Evolutionary conservation across 2,113 vertebrate species (phyloP).

Genomic region (Rhinopithecus roxellana): DNA sequence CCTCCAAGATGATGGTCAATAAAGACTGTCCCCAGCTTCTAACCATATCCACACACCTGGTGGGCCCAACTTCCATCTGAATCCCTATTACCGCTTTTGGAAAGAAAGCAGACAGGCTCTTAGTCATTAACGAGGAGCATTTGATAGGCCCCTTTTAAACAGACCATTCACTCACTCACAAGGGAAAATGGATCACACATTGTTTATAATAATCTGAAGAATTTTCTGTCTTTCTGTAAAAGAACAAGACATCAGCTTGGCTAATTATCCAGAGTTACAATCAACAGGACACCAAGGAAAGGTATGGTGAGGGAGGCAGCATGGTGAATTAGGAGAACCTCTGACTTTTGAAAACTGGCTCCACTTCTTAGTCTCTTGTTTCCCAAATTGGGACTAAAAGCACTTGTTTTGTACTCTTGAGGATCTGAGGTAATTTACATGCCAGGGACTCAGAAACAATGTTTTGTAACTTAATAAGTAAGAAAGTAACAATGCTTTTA

Average conservation of each 20-base stretch:
- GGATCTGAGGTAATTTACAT: not conserved
- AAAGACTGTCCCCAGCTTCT: not conserved
- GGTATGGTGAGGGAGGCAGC: not conserved
- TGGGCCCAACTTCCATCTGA: not conserved
- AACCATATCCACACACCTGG: not conserved
- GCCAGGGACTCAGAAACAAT: not conserved
- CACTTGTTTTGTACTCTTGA: not conserved
- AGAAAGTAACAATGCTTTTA: not conserved
- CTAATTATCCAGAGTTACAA: not conserved
- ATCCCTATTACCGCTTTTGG: not conserved
- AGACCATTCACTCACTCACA: not conserved
- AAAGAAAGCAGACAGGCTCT: not conserved
- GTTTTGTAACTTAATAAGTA: not conserved
- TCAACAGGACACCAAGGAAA: not conserved
- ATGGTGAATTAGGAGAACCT: not conserved
- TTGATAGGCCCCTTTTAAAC: not conserved
- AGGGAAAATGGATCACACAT: not conserved
- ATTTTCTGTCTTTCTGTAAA: not conserved
- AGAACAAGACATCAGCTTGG: not conserved
- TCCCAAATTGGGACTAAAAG: not conserved
- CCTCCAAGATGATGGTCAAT: not conserved
- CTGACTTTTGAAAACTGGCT: not conserved
- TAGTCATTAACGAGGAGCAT: not conserved
- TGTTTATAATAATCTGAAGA: not conserved
- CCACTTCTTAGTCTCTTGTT: not conserved